Percentiles rank a stretch among this genome's conserved stretches.
Conservation (phyloP, 1,140 invertebrate genomes). For the Marisa cornuarietis region DNA sequence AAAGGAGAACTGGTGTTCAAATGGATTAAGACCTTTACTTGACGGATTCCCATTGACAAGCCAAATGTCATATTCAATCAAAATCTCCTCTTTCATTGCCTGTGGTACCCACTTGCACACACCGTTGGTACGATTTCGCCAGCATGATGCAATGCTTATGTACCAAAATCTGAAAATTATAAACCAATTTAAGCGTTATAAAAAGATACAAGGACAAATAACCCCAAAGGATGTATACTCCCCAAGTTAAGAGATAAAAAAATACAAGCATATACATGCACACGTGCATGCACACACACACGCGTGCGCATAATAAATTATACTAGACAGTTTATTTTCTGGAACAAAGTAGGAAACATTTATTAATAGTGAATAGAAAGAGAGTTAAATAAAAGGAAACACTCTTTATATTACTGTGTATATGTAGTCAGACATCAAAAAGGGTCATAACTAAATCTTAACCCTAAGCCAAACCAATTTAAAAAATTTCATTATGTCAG, state of each 20-base stretch:
- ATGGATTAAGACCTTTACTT: constrained; percentile 73
- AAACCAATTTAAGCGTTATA: constrained; percentile 6
- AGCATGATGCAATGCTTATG: constrained; percentile 91
- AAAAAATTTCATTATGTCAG: no score
- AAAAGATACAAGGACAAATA: neutral
- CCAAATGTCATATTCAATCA: constrained; percentile 91
- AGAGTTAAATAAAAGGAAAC: no score
- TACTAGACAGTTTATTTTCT: no score
- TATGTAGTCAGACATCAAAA: no score
- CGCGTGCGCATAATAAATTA: no score
- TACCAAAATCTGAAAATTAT: constrained; percentile 86
- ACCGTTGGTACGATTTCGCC: constrained; percentile 72
- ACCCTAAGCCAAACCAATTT: no score
- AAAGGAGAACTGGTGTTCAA: constrained; percentile 96
- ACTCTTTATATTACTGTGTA: no score
- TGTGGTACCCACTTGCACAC: constrained; percentile 57
- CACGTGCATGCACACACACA: neutral
- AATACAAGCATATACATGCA: neutral
- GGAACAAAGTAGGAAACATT: no score
- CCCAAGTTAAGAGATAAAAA: no score
- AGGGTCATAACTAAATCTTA: no score
- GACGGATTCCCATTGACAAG: constrained; percentile 94
- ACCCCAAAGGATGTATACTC: no score
- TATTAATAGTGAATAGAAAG: no score
- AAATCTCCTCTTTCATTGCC: constrained; percentile 55